These are phyloP conservation scores for Spilarctia lutea DNA, from an alignment of 2,888 invertebrate species.

Conservation along the genomic window DNA sequence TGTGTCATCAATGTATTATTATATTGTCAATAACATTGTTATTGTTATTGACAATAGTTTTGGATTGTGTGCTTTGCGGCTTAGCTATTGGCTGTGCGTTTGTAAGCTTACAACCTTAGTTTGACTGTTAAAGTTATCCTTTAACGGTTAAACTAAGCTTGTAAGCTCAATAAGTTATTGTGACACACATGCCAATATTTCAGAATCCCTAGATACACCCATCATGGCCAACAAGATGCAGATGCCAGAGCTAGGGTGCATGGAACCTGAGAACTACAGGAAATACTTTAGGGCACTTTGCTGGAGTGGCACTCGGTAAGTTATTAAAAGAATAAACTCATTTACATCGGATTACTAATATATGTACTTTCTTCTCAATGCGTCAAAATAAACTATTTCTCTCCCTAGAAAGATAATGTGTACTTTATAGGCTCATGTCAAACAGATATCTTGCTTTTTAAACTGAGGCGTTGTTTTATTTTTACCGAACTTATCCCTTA, in stretches of 20 bases:
- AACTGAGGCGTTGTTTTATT: too few species aligned
- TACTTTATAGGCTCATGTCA: neutral
- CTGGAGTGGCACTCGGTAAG: slow-evolving; percentile 78
- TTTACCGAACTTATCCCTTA: too few species aligned
- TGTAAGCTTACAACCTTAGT: too few species aligned
- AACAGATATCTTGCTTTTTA: too few species aligned
- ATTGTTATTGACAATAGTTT: too few species aligned
- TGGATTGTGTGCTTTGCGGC: neutral
- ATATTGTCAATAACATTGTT: too few species aligned
- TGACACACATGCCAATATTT: slow-evolving; percentile 45
- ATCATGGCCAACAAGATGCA: slow-evolving; percentile 68
- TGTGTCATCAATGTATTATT: too few species aligned
- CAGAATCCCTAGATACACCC: slow-evolving; percentile 47
- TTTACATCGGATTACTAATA: neutral
- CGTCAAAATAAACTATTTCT: neutral
- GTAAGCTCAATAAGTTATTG: slow-evolving; percentile 24
- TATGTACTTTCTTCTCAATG: neutral
- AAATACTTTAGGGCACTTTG: slow-evolving; percentile 76
- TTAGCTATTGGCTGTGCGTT: slow-evolving; percentile 9
- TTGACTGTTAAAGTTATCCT: too few species aligned
- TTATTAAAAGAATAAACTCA: neutral
- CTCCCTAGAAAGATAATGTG: too few species aligned
- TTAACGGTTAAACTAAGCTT: neutral
- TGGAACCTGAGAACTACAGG: slow-evolving; percentile 81
- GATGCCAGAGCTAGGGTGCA: slow-evolving; percentile 74